Conservation (phyloP, 2,797 vertebrate genomes). For the Myripristis jacobus region DNA sequence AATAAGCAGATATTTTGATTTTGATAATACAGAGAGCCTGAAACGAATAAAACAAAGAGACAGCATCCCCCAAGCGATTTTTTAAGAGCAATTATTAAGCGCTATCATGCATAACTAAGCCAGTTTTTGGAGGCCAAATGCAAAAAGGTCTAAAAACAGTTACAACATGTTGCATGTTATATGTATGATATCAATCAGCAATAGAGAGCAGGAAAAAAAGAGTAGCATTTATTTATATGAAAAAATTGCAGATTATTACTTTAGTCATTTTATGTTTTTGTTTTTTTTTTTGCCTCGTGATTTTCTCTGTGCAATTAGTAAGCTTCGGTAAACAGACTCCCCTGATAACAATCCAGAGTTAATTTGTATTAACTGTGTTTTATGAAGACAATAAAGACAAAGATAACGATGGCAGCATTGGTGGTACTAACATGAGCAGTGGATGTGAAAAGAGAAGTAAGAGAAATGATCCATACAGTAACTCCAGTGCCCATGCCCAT, state of each 20-base stretch:
- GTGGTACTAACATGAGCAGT: background rate
- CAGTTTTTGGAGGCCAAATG: too few species aligned
- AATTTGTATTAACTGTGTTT: background rate
- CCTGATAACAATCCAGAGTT: background rate
- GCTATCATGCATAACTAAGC: too few species aligned
- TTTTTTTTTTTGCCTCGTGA: background rate
- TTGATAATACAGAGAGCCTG: too few species aligned
- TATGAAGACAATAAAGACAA: conserved; percentile 1
- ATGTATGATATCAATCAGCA: too few species aligned
- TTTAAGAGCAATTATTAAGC: too few species aligned
- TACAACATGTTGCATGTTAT: too few species aligned
- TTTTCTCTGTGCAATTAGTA: background rate
- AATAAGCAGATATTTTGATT: too few species aligned
- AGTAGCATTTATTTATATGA: too few species aligned
- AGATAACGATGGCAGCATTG: background rate
- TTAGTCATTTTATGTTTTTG: conserved; percentile 5
- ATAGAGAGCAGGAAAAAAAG: too few species aligned
- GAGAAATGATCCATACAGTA: conserved; percentile 10
- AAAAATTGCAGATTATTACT: background rate
- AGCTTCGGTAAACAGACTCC: background rate
- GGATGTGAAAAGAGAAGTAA: conserved; percentile 20
- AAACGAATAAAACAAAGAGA: too few species aligned
- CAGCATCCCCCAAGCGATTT: too few species aligned
- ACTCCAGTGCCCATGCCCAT: conserved; percentile 7
- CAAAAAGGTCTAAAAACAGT: too few species aligned